phyloP scores from a whole-genome alignment of 2,888 invertebrate genomes.

The Rugalucina vietnamica region DNA sequence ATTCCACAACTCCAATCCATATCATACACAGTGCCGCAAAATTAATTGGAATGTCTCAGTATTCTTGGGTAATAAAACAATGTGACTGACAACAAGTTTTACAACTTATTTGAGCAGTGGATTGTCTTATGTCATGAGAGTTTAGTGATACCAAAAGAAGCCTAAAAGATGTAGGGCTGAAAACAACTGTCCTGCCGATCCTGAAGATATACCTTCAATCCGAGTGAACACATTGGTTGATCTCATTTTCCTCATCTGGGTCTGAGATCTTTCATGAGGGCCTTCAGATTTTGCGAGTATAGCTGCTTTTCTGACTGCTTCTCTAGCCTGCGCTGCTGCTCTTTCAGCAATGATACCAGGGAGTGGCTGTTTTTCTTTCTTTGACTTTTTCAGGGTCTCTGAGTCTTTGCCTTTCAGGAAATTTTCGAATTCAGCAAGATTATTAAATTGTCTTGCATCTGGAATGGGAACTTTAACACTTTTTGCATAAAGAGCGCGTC shows the following conservation, averaged over 20 bases:
- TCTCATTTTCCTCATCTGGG: slow-evolving; percentile 27
- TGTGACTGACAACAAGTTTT: too few relatives aligned
- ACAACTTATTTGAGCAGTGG: too few relatives aligned
- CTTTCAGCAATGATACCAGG: slow-evolving; percentile 45
- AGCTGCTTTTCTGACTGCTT: slow-evolving; percentile 55
- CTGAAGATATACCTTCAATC: slow-evolving; percentile 67
- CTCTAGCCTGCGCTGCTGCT: slow-evolving; percentile 58
- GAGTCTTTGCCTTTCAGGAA: slow-evolving; percentile 58
- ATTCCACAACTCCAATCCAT: too few relatives aligned
- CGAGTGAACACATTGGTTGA: slow-evolving; percentile 68
- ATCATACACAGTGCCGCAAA: too few relatives aligned
- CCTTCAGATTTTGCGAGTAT: slow-evolving; percentile 41
- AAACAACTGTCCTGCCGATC: too few relatives aligned
- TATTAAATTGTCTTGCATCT: slow-evolving; percentile 68
- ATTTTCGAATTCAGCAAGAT: slow-evolving; percentile 72
- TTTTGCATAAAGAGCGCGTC: slow-evolving; percentile 66
- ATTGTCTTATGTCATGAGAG: too few relatives aligned
- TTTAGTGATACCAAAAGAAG: too few relatives aligned
- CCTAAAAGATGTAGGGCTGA: too few relatives aligned
- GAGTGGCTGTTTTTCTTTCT: slow-evolving; percentile 14
- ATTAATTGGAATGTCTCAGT: too few relatives aligned
- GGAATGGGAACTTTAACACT: slow-evolving; percentile 64
- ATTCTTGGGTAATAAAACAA: too few relatives aligned
- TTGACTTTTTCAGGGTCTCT: slow-evolving; percentile 16
- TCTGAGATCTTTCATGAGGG: slow-evolving; percentile 37